These are phyloP conservation scores for Nymphalis c-album DNA, from an alignment of 2,888 invertebrate genomes.

Conservation along the genomic window DNA sequence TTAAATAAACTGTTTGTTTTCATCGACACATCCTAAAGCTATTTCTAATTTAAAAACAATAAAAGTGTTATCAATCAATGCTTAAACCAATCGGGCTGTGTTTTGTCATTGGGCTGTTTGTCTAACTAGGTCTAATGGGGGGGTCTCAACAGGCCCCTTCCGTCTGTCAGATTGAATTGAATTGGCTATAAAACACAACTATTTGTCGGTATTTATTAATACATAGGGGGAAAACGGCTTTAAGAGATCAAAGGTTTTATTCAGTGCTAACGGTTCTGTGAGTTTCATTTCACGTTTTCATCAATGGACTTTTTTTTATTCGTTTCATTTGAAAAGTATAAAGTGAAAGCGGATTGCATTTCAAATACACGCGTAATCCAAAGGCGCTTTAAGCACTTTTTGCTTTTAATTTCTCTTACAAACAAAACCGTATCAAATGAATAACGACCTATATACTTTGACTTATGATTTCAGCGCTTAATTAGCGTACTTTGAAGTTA, in stretches of 20 bases:
- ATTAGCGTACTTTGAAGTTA: slow-evolving; percentile 1
- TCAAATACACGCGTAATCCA: too few relatives aligned
- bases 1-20: neutral
- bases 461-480: neutral
- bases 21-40: neutral
- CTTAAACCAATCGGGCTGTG: slow-evolving; percentile 48
- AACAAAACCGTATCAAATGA: neutral
- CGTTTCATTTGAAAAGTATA: neutral
- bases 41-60: slow-evolving; percentile 11
- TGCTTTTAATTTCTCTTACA: slow-evolving; percentile 4
- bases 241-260: slow-evolving; percentile 5
- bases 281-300: slow-evolving; percentile 2
- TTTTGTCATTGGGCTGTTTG: slow-evolving; percentile 66
- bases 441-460: neutral
- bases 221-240: slow-evolving; percentile 12
- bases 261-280: neutral
- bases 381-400: neutral
- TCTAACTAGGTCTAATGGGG: slow-evolving; percentile 57
- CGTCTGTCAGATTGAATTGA: slow-evolving; percentile 54
- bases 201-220: slow-evolving; percentile 31
- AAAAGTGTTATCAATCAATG: slow-evolving; percentile 44
- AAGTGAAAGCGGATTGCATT: neutral
- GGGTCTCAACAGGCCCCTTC: slow-evolving; percentile 57
- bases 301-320: neutral
- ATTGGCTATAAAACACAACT: slow-evolving; percentile 45